Conservation (phyloP, 2,888 invertebrate genomes). For the Gastracanthus pulcherrimus region DNA sequence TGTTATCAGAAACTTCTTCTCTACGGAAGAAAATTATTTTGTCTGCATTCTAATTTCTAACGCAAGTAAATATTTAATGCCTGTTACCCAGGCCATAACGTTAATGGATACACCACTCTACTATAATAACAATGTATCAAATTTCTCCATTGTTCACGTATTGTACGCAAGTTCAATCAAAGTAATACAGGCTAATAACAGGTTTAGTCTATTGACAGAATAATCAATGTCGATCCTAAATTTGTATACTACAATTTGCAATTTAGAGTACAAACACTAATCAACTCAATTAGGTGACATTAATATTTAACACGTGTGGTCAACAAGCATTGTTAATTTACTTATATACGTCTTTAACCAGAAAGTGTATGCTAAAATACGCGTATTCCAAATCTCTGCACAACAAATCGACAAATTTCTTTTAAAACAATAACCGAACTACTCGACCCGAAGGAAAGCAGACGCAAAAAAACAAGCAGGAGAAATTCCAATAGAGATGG, state of each 20-base stretch:
- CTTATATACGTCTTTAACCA: too few relatives aligned
- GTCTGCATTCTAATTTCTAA: too few relatives aligned
- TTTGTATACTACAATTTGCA: not conserved
- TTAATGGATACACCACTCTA: not conserved
- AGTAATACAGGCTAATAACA: not conserved
- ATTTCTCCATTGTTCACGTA: not conserved
- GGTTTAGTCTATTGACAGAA: not conserved
- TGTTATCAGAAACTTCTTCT: too few relatives aligned
- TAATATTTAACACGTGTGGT: not conserved
- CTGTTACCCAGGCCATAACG: not conserved
- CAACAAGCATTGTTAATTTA: too few relatives aligned
- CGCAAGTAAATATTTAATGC: too few relatives aligned
- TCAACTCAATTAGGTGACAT: not conserved
- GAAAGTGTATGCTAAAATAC: too few relatives aligned
- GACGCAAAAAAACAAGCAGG: not conserved
- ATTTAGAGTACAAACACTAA: not conserved
- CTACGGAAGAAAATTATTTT: not conserved
- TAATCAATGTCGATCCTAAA: not conserved
- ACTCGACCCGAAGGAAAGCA: not conserved
- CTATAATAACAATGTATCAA: not conserved
- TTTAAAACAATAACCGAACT: too few relatives aligned
- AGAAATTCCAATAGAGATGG: conserved; percentile 26
- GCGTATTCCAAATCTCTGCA: too few relatives aligned
- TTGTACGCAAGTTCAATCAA: not conserved
- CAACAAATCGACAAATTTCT: too few relatives aligned